Conservation (phyloP, 2,888 invertebrate genomes). For the Bellardia pandia region DNA sequence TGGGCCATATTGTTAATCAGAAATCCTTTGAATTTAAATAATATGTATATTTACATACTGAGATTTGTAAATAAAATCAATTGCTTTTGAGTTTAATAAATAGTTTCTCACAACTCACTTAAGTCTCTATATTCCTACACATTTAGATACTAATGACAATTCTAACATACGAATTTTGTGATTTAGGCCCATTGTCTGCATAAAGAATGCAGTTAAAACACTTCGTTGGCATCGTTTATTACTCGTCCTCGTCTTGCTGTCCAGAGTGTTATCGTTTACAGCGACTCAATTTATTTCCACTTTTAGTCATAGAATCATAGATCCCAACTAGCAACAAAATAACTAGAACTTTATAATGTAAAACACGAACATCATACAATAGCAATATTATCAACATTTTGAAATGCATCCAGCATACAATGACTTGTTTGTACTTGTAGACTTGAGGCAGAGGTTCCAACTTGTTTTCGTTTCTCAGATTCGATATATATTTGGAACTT, state of each 20-base stretch:
- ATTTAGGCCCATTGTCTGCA: neutral
- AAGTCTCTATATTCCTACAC: neutral
- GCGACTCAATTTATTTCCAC: slow-evolving; percentile 52
- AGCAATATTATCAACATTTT: slow-evolving; percentile 30
- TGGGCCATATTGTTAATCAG: too few species aligned
- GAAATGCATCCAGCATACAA: slow-evolving; percentile 19
- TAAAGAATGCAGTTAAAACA: slow-evolving; percentile 2
- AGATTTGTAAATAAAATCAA: neutral
- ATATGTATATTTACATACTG: too few species aligned
- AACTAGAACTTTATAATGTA: neutral
- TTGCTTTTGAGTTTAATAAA: neutral
- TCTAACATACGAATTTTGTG: neutral
- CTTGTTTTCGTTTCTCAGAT: too few species aligned
- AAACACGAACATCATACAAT: neutral
- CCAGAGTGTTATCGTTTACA: slow-evolving; percentile 25
- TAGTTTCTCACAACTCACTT: neutral
- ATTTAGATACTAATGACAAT: neutral
- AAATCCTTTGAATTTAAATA: too few species aligned
- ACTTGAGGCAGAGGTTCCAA: too few species aligned
- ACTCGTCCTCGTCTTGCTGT: neutral
- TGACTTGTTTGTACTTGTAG: neutral
- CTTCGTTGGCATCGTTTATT: slow-evolving; percentile 3
- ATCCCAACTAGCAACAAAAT: slow-evolving; percentile 20
- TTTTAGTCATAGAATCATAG: slow-evolving; percentile 40
- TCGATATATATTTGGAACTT: too few species aligned